Conservation (phyloP, 53 echinoderm and acorn worm genomes). For the Henricia sp. region DNA sequence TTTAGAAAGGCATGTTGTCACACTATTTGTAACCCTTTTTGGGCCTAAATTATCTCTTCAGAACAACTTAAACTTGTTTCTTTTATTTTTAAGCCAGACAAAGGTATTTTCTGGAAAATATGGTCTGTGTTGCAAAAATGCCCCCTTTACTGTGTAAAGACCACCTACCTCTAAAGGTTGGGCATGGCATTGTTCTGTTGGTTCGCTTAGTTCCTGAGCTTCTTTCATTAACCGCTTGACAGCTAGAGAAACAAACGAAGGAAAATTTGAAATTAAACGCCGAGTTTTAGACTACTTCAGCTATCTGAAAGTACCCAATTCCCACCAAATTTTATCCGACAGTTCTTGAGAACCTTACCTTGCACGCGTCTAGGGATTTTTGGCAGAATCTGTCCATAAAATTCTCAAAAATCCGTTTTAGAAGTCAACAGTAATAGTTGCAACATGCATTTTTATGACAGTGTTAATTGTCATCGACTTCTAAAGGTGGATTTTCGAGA, state of each 20-base stretch:
- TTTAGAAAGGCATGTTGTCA: no score
- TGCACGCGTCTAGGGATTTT: not conserved
- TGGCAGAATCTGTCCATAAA: not conserved
- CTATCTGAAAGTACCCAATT: not conserved
- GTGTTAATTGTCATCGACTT: no score
- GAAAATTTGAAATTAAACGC: not conserved
- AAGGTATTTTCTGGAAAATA: no score
- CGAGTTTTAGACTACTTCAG: not conserved
- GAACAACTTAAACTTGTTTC: no score
- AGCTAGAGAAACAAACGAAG: slow-evolving; percentile 57
- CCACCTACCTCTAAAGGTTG: slow-evolving; percentile 90
- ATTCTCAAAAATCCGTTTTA: not conserved
- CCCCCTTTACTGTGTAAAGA: slow-evolving; percentile 86
- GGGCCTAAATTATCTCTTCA: no score
- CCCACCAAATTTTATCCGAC: not conserved
- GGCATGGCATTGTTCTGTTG: slow-evolving; percentile 94
- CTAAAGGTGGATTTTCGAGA: no score
- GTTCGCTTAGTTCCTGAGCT: slow-evolving; percentile 90
- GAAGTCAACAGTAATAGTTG: not conserved
- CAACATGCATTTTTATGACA: not conserved
- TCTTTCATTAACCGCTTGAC: slow-evolving; percentile 98
- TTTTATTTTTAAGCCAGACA: no score
- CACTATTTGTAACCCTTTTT: no score
- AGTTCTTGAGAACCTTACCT: not conserved
- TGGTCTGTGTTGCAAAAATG: no score